Conservation (phyloP, 2,797 vertebrate genomes). For the Lates japonicus region DNA sequence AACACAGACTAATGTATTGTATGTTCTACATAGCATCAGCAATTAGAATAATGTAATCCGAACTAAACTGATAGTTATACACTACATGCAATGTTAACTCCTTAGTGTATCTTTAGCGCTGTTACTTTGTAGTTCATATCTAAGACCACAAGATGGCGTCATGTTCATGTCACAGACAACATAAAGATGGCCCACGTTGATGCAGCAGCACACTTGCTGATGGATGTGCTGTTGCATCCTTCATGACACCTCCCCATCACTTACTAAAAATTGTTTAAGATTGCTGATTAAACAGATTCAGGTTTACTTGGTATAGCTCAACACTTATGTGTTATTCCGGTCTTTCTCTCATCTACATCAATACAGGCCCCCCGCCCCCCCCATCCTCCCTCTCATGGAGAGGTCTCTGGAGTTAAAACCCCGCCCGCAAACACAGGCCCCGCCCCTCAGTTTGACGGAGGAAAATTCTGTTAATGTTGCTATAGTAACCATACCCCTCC, state of each 20-base stretch:
- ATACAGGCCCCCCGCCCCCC: background rate
- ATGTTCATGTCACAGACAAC: background rate
- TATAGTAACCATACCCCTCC: conserved; percentile 71
- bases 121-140: conserved; percentile 35
- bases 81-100: background rate
- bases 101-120: background rate
- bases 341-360: conserved; percentile 9
- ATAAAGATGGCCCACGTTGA: background rate
- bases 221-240: conserved; percentile 8
- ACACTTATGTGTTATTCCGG: background rate
- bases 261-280: background rate
- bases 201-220: background rate
- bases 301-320: background rate
- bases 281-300: background rate
- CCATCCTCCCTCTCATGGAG: conserved; percentile 34
- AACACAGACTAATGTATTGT: background rate
- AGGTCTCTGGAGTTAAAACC: conserved; percentile 39
- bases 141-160: conserved; percentile 62
- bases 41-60: background rate
- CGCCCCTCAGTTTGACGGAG: conserved; percentile 56
- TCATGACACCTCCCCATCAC: background rate
- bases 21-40: background rate
- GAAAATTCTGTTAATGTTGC: conserved; percentile 73
- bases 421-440: conserved; percentile 34
- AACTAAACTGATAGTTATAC: background rate